Evolutionary conservation across 2,797 vertebrate genomes (phyloP).

Genomic region (Microtus obscurus): DNA sequence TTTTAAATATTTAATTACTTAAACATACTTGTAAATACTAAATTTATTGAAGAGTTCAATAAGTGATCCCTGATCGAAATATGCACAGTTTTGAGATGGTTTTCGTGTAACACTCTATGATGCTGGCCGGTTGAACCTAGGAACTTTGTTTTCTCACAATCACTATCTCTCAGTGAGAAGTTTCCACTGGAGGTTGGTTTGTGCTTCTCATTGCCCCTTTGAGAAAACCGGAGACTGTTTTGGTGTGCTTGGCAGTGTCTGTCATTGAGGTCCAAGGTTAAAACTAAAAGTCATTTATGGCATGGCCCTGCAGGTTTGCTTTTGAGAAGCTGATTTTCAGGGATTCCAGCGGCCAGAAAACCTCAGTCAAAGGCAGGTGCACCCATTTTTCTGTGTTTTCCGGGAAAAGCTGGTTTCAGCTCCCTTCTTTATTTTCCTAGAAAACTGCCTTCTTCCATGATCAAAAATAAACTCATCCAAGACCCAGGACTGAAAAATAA

Average conservation of each 20-base stretch:
- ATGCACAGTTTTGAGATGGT: neutral
- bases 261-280: constrained; percentile 10
- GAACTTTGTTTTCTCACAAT: neutral
- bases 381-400: neutral
- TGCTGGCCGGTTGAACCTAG: neutral
- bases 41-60: neutral
- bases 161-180: neutral
- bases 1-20: neutral
- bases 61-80: neutral
- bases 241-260: neutral
- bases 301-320: neutral
- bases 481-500: neutral
- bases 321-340: constrained; percentile 27
- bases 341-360: neutral
- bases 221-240: constrained; percentile 9
- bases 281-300: neutral
- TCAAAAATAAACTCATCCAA: neutral
- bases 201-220: neutral
- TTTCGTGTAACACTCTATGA: neutral
- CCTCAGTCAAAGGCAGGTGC: neutral
- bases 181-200: neutral
- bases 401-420: neutral
- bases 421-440: neutral
- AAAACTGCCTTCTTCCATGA: neutral
- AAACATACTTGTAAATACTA: neutral